Evolutionary conservation across 2,797 vertebrate species (phyloP).

Genomic region (Lacerta agilis): DNA sequence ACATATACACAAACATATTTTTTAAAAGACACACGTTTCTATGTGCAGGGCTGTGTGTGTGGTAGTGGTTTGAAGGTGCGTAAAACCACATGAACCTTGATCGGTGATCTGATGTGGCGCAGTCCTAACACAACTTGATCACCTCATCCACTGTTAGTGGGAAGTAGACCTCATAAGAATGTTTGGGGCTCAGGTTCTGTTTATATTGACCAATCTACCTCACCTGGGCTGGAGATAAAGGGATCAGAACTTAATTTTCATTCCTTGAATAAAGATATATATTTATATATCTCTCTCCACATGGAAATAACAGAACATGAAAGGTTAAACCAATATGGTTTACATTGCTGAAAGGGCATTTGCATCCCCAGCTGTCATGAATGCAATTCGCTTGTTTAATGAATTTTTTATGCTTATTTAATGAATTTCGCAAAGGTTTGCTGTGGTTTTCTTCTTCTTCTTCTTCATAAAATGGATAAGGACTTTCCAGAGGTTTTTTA

Average conservation of each 20-base stretch:
- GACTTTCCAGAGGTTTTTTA: conserved; percentile 80
- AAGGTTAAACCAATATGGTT: conserved; percentile 92
- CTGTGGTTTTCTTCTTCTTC: conserved; percentile 60
- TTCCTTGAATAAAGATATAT: conserved; percentile 81
- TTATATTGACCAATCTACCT: conserved; percentile 81
- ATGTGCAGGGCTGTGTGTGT: neutral
- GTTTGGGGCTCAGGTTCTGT: conserved; percentile 78
- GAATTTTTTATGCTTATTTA: conserved; percentile 99
- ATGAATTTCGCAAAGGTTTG: conserved; percentile 99
- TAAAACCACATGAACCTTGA: conserved; percentile 1
- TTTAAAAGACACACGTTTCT: neutral
- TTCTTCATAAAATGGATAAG: conserved; percentile 96
- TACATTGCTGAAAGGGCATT: conserved; percentile 89
- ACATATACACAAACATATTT: too few species aligned
- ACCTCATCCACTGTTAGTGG: conserved; percentile 55
- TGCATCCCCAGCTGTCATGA: conserved; percentile 85
- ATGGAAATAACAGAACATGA: conserved; percentile 86
- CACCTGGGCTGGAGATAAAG: conserved; percentile 79
- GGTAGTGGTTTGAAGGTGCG: neutral
- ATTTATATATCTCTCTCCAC: conserved; percentile 59
- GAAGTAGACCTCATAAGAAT: conserved; percentile 62
- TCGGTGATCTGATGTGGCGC: conserved; percentile 63
- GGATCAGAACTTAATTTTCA: conserved; percentile 83
- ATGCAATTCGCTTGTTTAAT: conserved; percentile 94
- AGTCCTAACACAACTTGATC: conserved; percentile 60